Evolutionary conservation across 1,140 invertebrate genomes (phyloP), one percentile per base, ranked within the genome.

Genomic region (Drosophila paulistorum): DNA sequence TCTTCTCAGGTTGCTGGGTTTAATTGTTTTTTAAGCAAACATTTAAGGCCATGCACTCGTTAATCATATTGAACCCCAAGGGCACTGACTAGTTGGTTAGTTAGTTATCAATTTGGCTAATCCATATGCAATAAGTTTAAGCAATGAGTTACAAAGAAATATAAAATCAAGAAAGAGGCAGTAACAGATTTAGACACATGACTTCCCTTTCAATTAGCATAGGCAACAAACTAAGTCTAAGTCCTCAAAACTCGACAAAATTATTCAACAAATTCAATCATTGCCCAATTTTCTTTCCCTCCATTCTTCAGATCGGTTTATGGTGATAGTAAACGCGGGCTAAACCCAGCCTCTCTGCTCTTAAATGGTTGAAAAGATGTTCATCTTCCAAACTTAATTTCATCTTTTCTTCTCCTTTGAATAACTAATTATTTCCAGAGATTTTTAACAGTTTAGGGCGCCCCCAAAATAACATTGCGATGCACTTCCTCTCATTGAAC

Each of bases 11-110:
- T 51, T 66, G 62, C 69, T 57, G 7, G 23, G 73, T 79, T 74
- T 83, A 89, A 89, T 87, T 87, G 83, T 86, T 87, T 86, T 84
- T 83, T 79, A 77, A 83, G 75, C 79, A 87, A 83, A 77, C 65
- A 76, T 68, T 76, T 76, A 76, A 55, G 61, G 51, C 54, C 77
- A 58, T 76, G 65, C 71, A 66, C 35, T 55, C 65, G 65, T 79
- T 76, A 76, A 79, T 79, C 68, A 79, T 61, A 55, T 54, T 23
- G 60, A 41, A 62, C 30, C 73, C 60, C 7, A 4, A 7, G 9
- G 60, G 65, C 13, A 51, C 45, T 23, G 20, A 23, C 45, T 51
- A 23, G 9, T 51, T 14, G 5, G n/a, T 45, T 51, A 51, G 45
- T 51, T 51, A 51, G 13, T 51, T 59, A 33, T 59, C 11, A 17